Base-by-base conservation (phyloP, 2,888 invertebrate species). In the Trichogramma dendrolimi region DNA sequence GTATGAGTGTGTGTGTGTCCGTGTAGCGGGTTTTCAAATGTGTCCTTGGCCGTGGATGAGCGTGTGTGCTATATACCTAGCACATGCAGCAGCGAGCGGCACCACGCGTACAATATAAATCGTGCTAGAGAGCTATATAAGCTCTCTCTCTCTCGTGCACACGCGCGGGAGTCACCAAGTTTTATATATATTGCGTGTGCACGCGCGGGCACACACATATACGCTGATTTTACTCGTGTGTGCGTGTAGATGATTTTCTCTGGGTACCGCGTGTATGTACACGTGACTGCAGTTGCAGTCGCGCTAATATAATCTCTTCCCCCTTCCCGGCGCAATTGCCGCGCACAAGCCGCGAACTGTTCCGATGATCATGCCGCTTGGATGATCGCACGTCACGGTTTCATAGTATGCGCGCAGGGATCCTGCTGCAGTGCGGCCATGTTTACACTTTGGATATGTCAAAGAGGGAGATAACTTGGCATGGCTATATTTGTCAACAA, bases 41-140 rank as follows among this genome's bases (percentile, higher is more conserved):
- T 27, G 27, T 27, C 27, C 27, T 27, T 27, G 27, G 27, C 27
- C 27, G 27, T 27, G 27, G 27, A 27, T 27, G 27, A 27, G 27
- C 27, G 27, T 27, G 27, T 27, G 27, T 27, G 14, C 14, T 27
- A 27, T 27, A 27, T 27, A 27, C 27, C 27, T 27, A 27, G 27
- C 27, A 27, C 11, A 7, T 40, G 54, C 39, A 11, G 11, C 6
- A n/a, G 40, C 51, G 5, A 42, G 4, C 11, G 10, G 50, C 50
- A 40, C 10, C 38, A 10, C 14, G 11, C 8, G 7, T 41, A 52
- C 56, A 38, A 51, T 46, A 51, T 53, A 53, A 27, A 46, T 41
- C 46, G 10, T 10, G 46, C 44, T 11, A 46, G 7, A 41, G 54
- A 38, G 46, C 55, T 41, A 47, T 52, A 54, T 55, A 54, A 49